Evolutionary conservation across 2,888 invertebrate genomes (phyloP), one percentile per base, ranked within the genome.

Genomic region (Ophion ellenae): DNA sequence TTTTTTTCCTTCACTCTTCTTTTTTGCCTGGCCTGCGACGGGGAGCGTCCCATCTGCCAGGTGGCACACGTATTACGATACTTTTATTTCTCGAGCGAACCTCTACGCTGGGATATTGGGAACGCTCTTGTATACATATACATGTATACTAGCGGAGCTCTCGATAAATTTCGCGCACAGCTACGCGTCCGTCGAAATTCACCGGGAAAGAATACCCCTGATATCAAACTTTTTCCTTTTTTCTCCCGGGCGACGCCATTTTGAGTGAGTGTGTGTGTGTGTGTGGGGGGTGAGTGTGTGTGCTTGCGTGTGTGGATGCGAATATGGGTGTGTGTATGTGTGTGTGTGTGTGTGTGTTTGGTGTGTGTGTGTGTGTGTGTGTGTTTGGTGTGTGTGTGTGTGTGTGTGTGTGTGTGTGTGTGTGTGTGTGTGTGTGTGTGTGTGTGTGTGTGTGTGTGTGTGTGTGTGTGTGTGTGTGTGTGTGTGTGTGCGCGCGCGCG

Each of bases 51-150:
- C n/a, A 69, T 45, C 69, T 45, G 28, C 28, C 66, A 14, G 66
- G 66, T 36, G 57, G 9, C 57, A 28, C 71, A 71, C 32, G 32
- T 71, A 66, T 57, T 17, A 45, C 74, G 24, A 45, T 74, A 61
- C 61, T 40, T 73, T 24, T 36, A 61, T 73, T 73, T 36, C 61
- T 24, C 53, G 17, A 53, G 17, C 53, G 53, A 53, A 14, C 53
- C 53, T 53, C 53, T 17, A 14, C 17, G 53, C 53, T 14, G 53
- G 53, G 53, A n/a, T 45, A 69, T 69, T 40, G 24, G 40, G 53
- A 53, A 53, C 14, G 17, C 53, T 17, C 53, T 14, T 17, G 11
- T 53, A 14, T 53, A 53, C 17, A 53, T 53, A 53, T 53, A 53
- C 14, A 14, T 53, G 14, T 53, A 53, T 17, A 47, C 14, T 53